Base-by-base conservation (phyloP, 2,888 invertebrate species). In the Amaurobius ferox region DNA sequence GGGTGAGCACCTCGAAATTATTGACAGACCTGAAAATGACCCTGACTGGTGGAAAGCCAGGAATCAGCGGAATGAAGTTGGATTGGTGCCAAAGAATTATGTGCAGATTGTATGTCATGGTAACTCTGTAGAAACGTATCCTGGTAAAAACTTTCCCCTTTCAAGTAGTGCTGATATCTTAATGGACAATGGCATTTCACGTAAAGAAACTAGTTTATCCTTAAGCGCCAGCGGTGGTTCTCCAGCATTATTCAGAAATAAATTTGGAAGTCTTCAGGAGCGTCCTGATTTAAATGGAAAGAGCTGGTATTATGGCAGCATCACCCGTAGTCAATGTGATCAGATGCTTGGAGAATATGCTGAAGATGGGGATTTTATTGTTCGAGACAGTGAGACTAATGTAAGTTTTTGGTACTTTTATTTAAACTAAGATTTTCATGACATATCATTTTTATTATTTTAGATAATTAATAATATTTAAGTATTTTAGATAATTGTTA, bases 351-450 rank as follows among this genome's bases (percentile, higher is more conserved):
- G 96, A 93, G 96, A 96, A 91, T 96, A 96, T 92, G 99, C 98
- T 23, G 96, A 96, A 91, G 97, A 99, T 92, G 99, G 99, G 11
- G 99, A 99, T 93, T 99, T 98, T 93, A 95, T 99, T 91, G 98
- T 99, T 90, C 93, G 99, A 90, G 99, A 99, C 93, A 98, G 98
- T 91, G 99, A 99, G 94, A 98, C 99, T 90, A 99, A 98, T 93
- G 99, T 98, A 92, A 95, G 96, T 93, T 55, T 35, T 35, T 5
- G 5, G 9, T 35, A 5, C 9, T 35, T 35, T 35, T 9, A 7
- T 35, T 35, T 35, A 35, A 5, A 35, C 9, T 35, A n/a, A n/a
- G n/a, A n/a, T n/a, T n/a, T n/a, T n/a, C n/a, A n/a, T n/a, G n/a
- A n/a, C n/a, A n/a, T n/a, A n/a, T n/a, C n/a, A n/a, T n/a, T n/a